Evolutionary conservation across 2,888 invertebrate genomes (phyloP), one percentile per base, ranked within the genome.

Genomic region (Octonoba sinensis): DNA sequence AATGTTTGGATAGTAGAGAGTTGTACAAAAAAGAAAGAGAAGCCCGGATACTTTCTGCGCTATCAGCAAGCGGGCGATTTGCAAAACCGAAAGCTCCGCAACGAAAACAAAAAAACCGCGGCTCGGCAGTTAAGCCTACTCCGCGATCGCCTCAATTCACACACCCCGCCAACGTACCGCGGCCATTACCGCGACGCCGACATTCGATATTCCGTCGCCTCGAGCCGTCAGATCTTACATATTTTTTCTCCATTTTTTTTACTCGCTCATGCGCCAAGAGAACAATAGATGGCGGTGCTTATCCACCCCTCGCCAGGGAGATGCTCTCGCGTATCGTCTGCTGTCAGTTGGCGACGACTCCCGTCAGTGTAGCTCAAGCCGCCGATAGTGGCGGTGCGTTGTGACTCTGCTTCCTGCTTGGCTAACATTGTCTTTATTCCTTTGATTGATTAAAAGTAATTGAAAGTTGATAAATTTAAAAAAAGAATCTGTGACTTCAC

Each of bases 261-360:
- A 59, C 24, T 8, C 24, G 47, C 49, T 72, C 72, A 59, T 79
- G 67, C 78, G 18, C 72, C 27, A 46, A 24, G 54, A 72, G 78
- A 79, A 79, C 78, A 79, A 79, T 79, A 79, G 78, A 79, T 79
- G 78, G 78, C 78, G 60, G 78, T 79, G 78, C 78, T 72, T 60
- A 79, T 72, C 72, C 78, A 71, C 56, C 56, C 44, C 66, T 59
- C 59, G 16, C 27, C 51, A 54, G 66, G 27, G 24, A 36, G 60
- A 62, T 46, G 62, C 64, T 62, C 67, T 22, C 24, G 54, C n/a
- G 59, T 46, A 64, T 77, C 77, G 51, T 44, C 67, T 60, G 67
- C 78, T 51, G 46, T 44, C 44, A 20, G 18, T 59, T 22, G 51
- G 44, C 60, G 46, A 51, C 44, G 15, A 15, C 16, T 16, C 49